Evolutionary conservation across 2,888 invertebrate genomes (phyloP), one percentile per base, ranked within the genome.

Genomic region (Pasiphila rectangulata): DNA sequence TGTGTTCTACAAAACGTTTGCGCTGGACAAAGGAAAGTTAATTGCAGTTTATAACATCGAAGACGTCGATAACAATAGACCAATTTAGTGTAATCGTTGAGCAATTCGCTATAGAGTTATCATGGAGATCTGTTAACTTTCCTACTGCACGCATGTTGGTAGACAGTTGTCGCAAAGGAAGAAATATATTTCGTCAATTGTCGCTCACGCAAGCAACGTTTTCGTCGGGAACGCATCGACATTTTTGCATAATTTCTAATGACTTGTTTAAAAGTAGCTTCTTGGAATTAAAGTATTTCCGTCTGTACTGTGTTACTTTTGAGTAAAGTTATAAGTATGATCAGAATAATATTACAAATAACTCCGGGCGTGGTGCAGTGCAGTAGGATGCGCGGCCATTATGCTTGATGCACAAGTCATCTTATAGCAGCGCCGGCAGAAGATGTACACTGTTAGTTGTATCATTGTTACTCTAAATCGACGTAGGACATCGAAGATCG

Each of bases 161-260:
- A 46, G 47, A 39, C 42, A 42, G n/a, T n/a, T n/a, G n/a, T n/a
- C n/a, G n/a, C n/a, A n/a, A n/a, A n/a, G n/a, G n/a, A n/a, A n/a
- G n/a, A n/a, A n/a, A n/a, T n/a, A n/a, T n/a, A n/a, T n/a, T 17
- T 32, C 16, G 16, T 15, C 12, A 1, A 47, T 51, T 29, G 50
- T 53, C 34, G 46, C 32, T 43, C 60, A 54, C 54, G 56, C 51
- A 39, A 59, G 32, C 42, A 37, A 45, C 46, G 47, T 46, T 37
- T 43, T 46, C 27, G 42, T 30, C 30, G 32, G 42, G 40, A 39
- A 48, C 16, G 20, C 39, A 35, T 37, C 29, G 27, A 3, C 19
- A 16, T 29, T 30, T 41, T 39, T 36, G 27, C 38, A 41, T 37
- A 39, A 36, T 50, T 50, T 42, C 45, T 45, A 49, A 40, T 39